phyloP scores from a whole-genome alignment of 2,888 invertebrate genomes.

The Melieria omissa region DNA sequence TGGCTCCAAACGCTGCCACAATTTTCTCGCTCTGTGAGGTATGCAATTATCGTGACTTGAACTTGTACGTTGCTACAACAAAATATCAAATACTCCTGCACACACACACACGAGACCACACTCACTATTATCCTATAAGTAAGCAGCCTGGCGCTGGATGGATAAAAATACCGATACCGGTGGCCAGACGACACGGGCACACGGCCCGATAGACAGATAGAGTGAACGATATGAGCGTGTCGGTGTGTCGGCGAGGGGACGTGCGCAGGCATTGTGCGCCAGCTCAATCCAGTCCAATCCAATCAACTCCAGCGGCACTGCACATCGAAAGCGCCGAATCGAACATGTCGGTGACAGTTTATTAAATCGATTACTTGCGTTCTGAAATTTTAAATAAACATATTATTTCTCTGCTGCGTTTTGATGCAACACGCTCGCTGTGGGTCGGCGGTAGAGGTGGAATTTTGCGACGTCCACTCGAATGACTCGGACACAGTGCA shows the following conservation, averaged over 20 bases:
- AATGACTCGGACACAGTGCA: constrained; percentile 19
- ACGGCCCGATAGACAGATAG: constrained; percentile 19
- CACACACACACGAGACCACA: no score
- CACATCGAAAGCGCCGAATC: constrained; percentile 14
- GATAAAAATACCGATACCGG: background rate
- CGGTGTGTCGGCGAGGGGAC: background rate
- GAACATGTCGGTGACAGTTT: constrained; percentile 63
- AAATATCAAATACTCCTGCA: background rate
- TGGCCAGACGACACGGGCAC: constrained; percentile 1
- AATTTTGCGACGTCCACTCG: constrained; percentile 15
- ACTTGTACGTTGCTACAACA: constrained; percentile 44
- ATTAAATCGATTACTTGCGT: constrained; percentile 65
- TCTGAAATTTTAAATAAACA: constrained; percentile 42
- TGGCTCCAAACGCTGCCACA: background rate
- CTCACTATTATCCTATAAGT: no score
- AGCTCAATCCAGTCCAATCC: constrained; percentile 9
- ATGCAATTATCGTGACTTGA: constrained; percentile 65
- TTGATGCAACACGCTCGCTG: background rate
- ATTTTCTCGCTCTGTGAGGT: constrained; percentile 41
- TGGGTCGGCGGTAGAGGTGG: background rate
- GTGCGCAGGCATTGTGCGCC: no score
- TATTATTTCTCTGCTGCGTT: constrained; percentile 31
- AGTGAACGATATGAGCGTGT: constrained; percentile 20
- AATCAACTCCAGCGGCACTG: constrained; percentile 24
- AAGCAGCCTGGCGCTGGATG: no score